phyloP scores from a whole-genome alignment of 2,888 invertebrate species.

The Drosophila rubida region DNA sequence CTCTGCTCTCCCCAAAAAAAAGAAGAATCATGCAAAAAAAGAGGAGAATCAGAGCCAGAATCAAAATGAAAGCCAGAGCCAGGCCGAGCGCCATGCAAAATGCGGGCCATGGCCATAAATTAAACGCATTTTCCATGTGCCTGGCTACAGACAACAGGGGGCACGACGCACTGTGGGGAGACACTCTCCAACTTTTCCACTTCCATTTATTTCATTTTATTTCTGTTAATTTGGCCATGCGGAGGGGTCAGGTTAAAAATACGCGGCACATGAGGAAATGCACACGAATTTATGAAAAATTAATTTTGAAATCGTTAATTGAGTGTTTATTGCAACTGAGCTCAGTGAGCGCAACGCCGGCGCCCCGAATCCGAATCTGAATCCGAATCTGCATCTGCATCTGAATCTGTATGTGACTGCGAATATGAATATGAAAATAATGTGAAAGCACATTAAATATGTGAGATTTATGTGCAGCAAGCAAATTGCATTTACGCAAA shows the following conservation, averaged over 20 bases:
- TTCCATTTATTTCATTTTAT: conserved; percentile 72
- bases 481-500: conserved; percentile 53
- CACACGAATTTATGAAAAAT: conserved; percentile 81
- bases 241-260: conserved; percentile 46
- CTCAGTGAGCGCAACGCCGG: conserved; percentile 57
- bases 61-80: conserved; percentile 1
- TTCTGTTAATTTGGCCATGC: conserved; percentile 68
- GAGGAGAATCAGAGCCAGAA: conserved; percentile 29
- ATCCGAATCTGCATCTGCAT: conserved; percentile 24
- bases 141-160: conserved; percentile 28
- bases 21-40: background rate
- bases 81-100: conserved; percentile 19
- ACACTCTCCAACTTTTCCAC: conserved; percentile 38
- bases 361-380: conserved; percentile 34
- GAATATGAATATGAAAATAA: conserved; percentile 58
- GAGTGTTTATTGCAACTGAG: conserved; percentile 82
- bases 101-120: conserved; percentile 63
- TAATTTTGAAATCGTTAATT: conserved; percentile 83
- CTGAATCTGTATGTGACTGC: conserved; percentile 26
- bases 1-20: conserved; percentile 23
- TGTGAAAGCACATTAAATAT: conserved; percentile 64
- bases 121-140: conserved; percentile 72
- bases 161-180: conserved; percentile 14
- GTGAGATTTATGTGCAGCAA: conserved; percentile 65
- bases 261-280: conserved; percentile 67